Percentiles rank a stretch among this genome's conserved stretches.
Conservation (phyloP, 2,888 invertebrate species). For the Osedax fenrisi region DNA sequence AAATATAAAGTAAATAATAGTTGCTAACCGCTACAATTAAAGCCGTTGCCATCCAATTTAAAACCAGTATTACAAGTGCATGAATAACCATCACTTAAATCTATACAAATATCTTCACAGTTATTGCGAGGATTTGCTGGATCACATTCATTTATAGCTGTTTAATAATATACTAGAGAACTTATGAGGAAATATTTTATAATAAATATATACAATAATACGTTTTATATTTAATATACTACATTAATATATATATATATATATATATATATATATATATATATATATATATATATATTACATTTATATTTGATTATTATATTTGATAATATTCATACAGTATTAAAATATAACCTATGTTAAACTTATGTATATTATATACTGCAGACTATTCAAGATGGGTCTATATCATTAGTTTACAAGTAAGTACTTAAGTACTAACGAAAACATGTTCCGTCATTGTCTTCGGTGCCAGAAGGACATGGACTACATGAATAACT, state of each 20-base stretch:
- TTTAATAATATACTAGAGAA: no score
- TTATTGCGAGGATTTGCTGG: not conserved
- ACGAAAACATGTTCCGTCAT: not conserved
- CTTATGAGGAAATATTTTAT: no score
- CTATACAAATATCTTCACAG: not conserved
- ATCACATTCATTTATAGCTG: not conserved
- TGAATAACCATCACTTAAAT: not conserved
- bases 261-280: no score
- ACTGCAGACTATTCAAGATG: no score
- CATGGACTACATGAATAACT: constrained; percentile 8
- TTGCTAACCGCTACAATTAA: not conserved
- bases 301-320: not conserved
- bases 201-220: no score
- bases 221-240: no score
- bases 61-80: not conserved
- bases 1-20: not conserved
- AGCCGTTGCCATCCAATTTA: not conserved
- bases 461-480: not conserved
- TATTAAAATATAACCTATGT: no score
- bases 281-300: no score
- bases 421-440: no score
- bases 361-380: no score
- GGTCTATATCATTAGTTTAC: no score
- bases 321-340: not conserved
- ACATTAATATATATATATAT: no score